These are phyloP conservation scores for Chelonia mydas DNA, from an alignment of 2,797 vertebrate genomes.

Conservation along the genomic window DNA sequence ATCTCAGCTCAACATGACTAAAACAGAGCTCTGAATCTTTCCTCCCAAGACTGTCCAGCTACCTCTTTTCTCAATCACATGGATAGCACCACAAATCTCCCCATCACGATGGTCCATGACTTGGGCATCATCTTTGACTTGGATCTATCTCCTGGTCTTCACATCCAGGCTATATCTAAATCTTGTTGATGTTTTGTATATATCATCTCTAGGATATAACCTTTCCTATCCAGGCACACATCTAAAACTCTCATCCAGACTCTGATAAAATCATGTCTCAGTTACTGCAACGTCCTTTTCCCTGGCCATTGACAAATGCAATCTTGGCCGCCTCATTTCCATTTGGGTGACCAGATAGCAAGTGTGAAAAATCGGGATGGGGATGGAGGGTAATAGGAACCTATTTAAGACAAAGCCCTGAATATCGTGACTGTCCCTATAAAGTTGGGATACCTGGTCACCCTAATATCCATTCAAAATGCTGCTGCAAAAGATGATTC, in stretches of 20 bases:
- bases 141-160: background rate
- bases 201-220: background rate
- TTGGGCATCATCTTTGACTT: background rate
- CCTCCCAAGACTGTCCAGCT: background rate
- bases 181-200: background rate
- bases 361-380: background rate
- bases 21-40: background rate
- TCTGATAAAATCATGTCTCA: background rate
- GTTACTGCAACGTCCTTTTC: background rate
- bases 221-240: background rate
- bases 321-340: background rate
- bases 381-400: background rate
- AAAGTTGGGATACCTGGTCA: background rate
- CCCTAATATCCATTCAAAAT: background rate
- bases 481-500: background rate
- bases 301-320: background rate
- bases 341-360: background rate
- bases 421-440: background rate
- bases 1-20: background rate
- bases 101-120: background rate
- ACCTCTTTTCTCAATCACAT: background rate
- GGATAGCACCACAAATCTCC: background rate
- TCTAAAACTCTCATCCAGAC: background rate
- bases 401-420: background rate
- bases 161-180: background rate